Evolutionary conservation across 1,140 invertebrate species (phyloP).

Genomic region (Elysia chlorotica): DNA sequence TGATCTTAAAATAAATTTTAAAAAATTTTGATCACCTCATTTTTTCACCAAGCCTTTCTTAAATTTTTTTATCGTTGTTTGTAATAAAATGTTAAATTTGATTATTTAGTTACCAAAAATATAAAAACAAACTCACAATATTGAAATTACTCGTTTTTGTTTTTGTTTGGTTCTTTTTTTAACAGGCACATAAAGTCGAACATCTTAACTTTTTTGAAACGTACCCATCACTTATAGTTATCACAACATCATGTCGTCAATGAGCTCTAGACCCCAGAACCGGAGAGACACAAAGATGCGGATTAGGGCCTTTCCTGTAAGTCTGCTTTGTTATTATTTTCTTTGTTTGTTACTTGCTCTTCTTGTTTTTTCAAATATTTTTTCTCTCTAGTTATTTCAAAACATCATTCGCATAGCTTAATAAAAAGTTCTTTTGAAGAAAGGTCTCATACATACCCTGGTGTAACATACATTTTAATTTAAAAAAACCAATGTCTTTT

Average conservation of each 20-base stretch:
- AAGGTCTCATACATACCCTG: background rate
- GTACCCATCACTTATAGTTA: no score
- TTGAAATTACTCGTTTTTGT: no score
- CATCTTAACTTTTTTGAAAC: no score
- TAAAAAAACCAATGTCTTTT: background rate
- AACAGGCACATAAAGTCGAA: no score
- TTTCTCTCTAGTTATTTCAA: background rate
- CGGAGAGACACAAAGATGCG: slow-evolving; percentile 82
- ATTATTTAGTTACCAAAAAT: no score
- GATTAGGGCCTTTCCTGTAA: slow-evolving; percentile 95
- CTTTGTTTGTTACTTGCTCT: background rate
- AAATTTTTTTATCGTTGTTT: no score
- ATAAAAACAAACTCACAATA: no score
- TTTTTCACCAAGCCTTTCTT: no score
- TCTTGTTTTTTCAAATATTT: background rate
- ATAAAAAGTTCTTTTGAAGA: background rate
- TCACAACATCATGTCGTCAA: slow-evolving; percentile 26
- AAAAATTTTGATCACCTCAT: no score
- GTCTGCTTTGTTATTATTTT: slow-evolving; percentile 53
- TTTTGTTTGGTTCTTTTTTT: no score
- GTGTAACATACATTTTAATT: background rate
- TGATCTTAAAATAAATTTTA: no score
- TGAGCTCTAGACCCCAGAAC: slow-evolving; percentile 28
- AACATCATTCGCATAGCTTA: background rate
- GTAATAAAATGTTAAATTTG: no score